Evolutionary conservation across 2,113 vertebrate genomes (phyloP).

Genomic region (Hiodon alosoides): DNA sequence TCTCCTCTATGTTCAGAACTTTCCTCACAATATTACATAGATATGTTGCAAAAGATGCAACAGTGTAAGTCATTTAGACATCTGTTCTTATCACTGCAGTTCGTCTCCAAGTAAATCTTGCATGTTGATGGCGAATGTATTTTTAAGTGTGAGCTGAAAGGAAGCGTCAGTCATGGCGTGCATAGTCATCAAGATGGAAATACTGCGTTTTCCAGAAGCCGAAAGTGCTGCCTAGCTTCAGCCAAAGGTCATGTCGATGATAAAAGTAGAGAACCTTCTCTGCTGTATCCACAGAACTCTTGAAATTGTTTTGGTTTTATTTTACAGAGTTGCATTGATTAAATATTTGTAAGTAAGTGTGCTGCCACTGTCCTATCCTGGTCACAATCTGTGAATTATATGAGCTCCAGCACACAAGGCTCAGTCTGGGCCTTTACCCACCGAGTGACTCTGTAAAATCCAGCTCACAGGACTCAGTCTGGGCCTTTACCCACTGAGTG

Average conservation of each 20-base stretch:
- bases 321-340: background rate
- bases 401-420: too few relatives aligned
- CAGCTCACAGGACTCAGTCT: too few relatives aligned
- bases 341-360: background rate
- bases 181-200: background rate
- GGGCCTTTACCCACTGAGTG: too few relatives aligned
- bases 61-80: constrained; percentile 3
- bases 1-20: too few relatives aligned
- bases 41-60: too few relatives aligned
- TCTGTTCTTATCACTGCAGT: constrained; percentile 7
- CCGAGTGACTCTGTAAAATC: too few relatives aligned
- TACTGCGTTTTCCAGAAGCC: constrained; percentile 2
- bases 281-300: background rate
- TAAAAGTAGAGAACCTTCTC: background rate
- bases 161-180: background rate
- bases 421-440: too few relatives aligned
- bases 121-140: background rate
- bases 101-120: background rate
- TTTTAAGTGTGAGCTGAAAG: constrained; percentile 12
- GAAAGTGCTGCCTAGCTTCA: constrained; percentile 12
- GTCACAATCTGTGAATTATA: too few relatives aligned
- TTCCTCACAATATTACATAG: too few relatives aligned
- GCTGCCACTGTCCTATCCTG: too few relatives aligned
- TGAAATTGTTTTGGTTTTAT: background rate
- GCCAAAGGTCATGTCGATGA: constrained; percentile 1